These are phyloP conservation scores for Anodontia alba DNA, from an alignment of 2,888 invertebrate species.

Conservation along the genomic window DNA sequence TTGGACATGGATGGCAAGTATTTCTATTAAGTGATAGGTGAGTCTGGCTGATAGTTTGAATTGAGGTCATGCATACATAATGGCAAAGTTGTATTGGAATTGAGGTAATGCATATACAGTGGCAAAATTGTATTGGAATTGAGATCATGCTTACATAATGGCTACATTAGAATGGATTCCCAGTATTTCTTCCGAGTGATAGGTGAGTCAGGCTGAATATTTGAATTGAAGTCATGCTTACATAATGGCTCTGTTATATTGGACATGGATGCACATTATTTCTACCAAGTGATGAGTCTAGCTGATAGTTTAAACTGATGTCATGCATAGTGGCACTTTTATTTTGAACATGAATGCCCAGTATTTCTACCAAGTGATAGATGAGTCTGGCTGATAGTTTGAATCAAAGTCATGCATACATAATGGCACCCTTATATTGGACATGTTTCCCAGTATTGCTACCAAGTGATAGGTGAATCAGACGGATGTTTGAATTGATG, in stretches of 20 bases:
- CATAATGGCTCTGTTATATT: conserved; percentile 96
- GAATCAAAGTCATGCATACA: conserved; percentile 96
- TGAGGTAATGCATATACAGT: conserved; percentile 95
- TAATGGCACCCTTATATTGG: conserved; percentile 96
- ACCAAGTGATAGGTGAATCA: conserved; percentile 85
- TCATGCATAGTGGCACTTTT: conserved; percentile 89
- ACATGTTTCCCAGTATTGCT: conserved; percentile 95
- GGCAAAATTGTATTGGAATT: conserved; percentile 98
- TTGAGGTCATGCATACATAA: conserved; percentile 95
- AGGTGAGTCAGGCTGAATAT: conserved; percentile 86
- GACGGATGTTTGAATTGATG: conserved; percentile 93
- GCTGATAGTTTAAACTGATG: conserved; percentile 97
- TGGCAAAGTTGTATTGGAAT: conserved; percentile 96
- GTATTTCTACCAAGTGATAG: conserved; percentile 88
- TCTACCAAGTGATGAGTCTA: conserved; percentile 90
- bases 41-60: conserved; percentile 90
- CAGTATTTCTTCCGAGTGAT: conserved; percentile 89
- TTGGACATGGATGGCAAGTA: conserved; percentile 97
- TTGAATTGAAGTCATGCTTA: conserved; percentile 96
- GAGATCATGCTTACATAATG: conserved; percentile 95
- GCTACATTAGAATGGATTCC: conserved; percentile 94
- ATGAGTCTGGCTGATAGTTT: conserved; percentile 88
- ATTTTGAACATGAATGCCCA: conserved; percentile 97
- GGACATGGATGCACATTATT: conserved; percentile 95
- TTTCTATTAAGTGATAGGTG: conserved; percentile 87